phyloP scores from a whole-genome alignment of 2,797 vertebrate genomes.

The Trichosurus vulpecula region DNA sequence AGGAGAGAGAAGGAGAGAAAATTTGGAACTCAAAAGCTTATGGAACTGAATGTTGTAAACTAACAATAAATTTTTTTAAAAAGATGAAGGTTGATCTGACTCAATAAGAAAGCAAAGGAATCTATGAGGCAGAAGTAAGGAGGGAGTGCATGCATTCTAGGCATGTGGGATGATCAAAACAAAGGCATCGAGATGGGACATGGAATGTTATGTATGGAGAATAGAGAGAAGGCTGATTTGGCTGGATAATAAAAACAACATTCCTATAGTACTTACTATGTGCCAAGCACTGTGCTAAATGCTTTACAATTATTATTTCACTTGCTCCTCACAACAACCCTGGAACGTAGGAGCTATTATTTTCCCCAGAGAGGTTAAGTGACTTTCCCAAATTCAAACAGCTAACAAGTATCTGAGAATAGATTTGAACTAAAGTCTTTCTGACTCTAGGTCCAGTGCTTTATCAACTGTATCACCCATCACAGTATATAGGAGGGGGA shows the following conservation, averaged over 20 bases:
- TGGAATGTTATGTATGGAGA: not conserved
- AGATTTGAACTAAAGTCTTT: not conserved
- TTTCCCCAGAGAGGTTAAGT: not conserved
- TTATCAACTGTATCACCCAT: not conserved
- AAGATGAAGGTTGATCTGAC: not conserved
- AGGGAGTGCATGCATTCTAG: not conserved
- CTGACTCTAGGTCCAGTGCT: not conserved
- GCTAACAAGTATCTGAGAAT: not conserved
- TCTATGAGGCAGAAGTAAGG: not conserved
- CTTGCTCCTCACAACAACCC: not conserved
- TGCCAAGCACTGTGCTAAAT: not conserved
- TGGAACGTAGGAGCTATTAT: not conserved
- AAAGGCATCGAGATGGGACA: not conserved
- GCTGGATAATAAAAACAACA: not conserved
- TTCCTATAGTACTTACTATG: not conserved
- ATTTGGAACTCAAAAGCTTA: no score
- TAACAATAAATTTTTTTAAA: no score
- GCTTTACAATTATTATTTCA: not conserved
- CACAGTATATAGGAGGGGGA: not conserved
- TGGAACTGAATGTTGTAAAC: no score
- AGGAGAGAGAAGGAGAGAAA: no score
- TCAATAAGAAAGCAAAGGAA: not conserved
- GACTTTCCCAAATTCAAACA: not conserved
- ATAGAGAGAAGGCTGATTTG: not conserved
- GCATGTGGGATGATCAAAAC: not conserved